Conservation (phyloP, 2,888 invertebrate genomes). For the Allacma fusca region DNA sequence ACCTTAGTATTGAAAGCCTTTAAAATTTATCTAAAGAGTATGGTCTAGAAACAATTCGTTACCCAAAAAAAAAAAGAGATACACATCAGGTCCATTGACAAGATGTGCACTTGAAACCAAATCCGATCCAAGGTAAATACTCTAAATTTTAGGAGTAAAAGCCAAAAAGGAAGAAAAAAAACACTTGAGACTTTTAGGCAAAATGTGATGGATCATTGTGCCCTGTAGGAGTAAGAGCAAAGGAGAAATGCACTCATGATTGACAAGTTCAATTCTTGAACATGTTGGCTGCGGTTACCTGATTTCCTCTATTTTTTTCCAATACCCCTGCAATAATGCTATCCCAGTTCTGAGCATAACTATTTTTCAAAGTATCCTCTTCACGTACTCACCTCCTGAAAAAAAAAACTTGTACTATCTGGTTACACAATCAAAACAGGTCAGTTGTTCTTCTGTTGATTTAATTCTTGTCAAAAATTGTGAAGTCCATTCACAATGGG, state of each 20-base stretch:
- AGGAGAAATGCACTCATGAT: constrained; percentile 21
- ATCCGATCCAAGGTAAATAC: neutral
- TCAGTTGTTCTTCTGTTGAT: constrained; percentile 7
- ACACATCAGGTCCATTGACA: no score
- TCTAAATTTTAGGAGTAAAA: neutral
- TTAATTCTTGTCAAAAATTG: neutral
- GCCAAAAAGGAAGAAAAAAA: constrained; percentile 5
- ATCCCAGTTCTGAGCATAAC: no score
- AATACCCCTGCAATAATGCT: neutral
- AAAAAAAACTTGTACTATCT: neutral
- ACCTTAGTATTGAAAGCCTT: neutral
- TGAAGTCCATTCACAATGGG: neutral
- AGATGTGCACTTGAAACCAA: no score
- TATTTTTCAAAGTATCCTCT: neutral
- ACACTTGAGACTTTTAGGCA: constrained; percentile 18
- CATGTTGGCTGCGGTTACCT: neutral
- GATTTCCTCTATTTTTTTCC: constrained; percentile 5
- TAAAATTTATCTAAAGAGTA: no score
- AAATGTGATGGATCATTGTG: constrained; percentile 19
- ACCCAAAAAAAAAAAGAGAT: no score
- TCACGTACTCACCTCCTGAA: neutral
- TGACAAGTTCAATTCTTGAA: constrained; percentile 32
- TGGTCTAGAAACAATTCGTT: no score
- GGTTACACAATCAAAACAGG: neutral
- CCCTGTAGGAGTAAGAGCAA: neutral